Evolutionary conservation across 2,113 vertebrate species (phyloP), one percentile per base, ranked within the genome.

Genomic region (Elgaria multicarinata): DNA sequence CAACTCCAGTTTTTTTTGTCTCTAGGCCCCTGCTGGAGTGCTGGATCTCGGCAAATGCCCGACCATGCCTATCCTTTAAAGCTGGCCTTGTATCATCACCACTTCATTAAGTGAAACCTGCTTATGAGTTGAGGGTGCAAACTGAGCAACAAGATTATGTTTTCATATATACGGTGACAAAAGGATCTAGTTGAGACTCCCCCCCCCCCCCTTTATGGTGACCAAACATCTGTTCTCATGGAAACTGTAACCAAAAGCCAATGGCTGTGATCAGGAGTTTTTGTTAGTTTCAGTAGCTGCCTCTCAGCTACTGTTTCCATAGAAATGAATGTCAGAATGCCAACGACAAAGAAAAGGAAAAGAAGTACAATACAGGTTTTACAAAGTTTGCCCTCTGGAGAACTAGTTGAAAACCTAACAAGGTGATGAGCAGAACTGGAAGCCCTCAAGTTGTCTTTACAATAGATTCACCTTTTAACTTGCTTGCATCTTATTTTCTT

Each of bases 241-340:
- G 86, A 90, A 90, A n/a, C 76, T 13, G 87, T 76, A 85, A 5
- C 90, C 28, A 79, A 88, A 53, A 50, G 69, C 85, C 71, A 82
- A 81, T 77, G 46, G 69, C 8, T 33, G 89, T 64, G 55, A 44
- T 36, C 0, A 79, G 82, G 81, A 85, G 74, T 91, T 88, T 24
- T 12, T 67, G 3, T 31, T 58, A 16, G 20, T 3, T 91, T 78
- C 74, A 72, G 81, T 87, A 42, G 80, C 74, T 87, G 74, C 50
- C 36, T 85, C 75, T 69, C 88, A 78, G 46, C 71, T 78, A 62
- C 74, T 78, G 81, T 91, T 91, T 91, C 86, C 90, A 91, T 91
- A 91, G 86, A 88, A 91, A 88, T 91, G 90, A 84, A 72, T 87
- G 81, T 84, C 64, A 46, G 80, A 91, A 91, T 55, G 86, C 74